Conservation (phyloP, 2,113 vertebrate genomes). For the Panthera leo region DNA sequence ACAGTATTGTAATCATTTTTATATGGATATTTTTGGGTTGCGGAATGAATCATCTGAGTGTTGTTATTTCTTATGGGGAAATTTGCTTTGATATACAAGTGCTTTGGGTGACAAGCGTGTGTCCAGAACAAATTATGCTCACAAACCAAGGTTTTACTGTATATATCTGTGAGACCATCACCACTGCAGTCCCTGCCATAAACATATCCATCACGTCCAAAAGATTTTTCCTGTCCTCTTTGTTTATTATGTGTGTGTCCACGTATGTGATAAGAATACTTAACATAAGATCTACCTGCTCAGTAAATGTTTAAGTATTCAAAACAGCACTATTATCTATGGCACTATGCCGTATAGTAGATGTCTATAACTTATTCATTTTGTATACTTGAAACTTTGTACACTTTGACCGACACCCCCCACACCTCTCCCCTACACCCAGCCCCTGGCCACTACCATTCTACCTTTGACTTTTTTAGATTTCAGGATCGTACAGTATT, state of each 20-base stretch:
- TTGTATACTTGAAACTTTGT: background rate
- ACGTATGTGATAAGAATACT: background rate
- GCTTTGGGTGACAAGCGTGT: too few relatives aligned
- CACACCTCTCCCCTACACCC: too few relatives aligned
- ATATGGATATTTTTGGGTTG: too few relatives aligned
- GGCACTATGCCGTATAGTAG: background rate
- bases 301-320: background rate
- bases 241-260: background rate
- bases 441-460: background rate
- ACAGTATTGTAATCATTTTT: too few relatives aligned
- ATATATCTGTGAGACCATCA: background rate
- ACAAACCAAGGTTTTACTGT: too few relatives aligned
- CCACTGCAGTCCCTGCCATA: background rate
- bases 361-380: background rate
- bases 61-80: too few relatives aligned
- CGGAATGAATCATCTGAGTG: too few relatives aligned
- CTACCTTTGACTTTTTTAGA: background rate
- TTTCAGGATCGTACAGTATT: background rate
- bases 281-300: background rate
- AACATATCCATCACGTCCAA: background rate
- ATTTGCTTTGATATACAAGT: too few relatives aligned
- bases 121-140: too few relatives aligned
- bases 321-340: background rate
- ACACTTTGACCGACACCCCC: background rate
- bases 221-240: background rate